A percentile compares a stretch with the other conserved stretches of the same genome.
phyloP scores from a whole-genome alignment of 2,797 vertebrate species.

The Streptopelia turtur region DNA sequence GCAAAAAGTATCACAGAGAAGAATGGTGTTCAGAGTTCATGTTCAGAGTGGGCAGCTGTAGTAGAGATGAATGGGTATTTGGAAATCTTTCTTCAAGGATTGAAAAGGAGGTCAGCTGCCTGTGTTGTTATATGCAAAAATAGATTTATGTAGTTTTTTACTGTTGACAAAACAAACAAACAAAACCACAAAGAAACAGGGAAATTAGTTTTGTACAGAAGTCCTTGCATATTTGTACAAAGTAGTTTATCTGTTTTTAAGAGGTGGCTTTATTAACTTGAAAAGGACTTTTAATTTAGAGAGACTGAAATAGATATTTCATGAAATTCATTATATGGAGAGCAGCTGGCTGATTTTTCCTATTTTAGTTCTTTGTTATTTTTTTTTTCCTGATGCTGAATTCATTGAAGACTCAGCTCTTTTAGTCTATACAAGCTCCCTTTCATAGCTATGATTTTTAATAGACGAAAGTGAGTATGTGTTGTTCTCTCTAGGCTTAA shows the following conservation, averaged over 20 bases:
- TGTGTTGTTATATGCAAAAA: not conserved
- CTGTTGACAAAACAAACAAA: not conserved
- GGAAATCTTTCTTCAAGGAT: not conserved
- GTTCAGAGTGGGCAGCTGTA: not conserved
- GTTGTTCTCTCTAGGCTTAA: constrained; percentile 80
- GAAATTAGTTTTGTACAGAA: not conserved
- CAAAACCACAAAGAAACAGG: not conserved
- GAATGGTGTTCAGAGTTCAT: not conserved
- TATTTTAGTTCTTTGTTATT: not conserved
- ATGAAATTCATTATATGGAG: not conserved
- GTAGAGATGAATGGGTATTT: not conserved
- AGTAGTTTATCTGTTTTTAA: not conserved
- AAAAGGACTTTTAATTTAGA: not conserved
- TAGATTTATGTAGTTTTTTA: not conserved
- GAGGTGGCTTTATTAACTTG: not conserved
- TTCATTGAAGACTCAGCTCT: not conserved
- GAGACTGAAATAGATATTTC: not conserved
- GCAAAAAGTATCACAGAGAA: not conserved
- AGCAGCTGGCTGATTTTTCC: constrained; percentile 10
- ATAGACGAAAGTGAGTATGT: not conserved
- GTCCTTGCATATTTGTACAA: not conserved
- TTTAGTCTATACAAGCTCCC: not conserved
- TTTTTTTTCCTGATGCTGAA: not conserved
- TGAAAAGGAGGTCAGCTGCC: not conserved
- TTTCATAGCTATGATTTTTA: not conserved